phyloP scores from a whole-genome alignment of 1,140 invertebrate genomes.

The Lordiphosa mommai region DNA sequence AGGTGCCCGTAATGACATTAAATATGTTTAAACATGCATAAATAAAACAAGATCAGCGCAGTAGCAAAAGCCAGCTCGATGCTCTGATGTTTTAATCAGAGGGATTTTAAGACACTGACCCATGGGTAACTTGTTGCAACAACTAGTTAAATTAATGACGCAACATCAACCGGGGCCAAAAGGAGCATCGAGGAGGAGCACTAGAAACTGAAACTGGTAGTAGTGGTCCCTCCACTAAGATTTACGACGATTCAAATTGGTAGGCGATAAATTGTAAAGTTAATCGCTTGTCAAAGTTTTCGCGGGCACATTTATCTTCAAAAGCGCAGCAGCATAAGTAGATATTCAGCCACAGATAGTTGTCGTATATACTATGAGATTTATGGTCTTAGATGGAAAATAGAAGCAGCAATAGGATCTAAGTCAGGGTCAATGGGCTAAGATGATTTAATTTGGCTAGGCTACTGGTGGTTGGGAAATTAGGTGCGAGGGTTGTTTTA shows the following conservation, averaged over 20 bases:
- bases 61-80: not conserved
- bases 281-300: constrained; percentile 76
- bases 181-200: not conserved
- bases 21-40: constrained; percentile 78
- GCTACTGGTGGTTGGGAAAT: too few relatives aligned
- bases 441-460: too few relatives aligned
- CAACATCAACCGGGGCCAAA: constrained; percentile 48
- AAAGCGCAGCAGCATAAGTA: constrained; percentile 12
- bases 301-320: constrained; percentile 67
- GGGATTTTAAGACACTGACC: constrained; percentile 54
- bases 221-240: constrained; percentile 28
- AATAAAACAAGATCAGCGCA: constrained; percentile 43
- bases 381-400: not conserved
- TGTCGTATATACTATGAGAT: constrained; percentile 28
- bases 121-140: constrained; percentile 58
- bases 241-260: constrained; percentile 67
- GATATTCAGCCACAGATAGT: constrained; percentile 33
- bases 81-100: constrained; percentile 70
- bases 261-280: constrained; percentile 70
- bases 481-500: too few relatives aligned
- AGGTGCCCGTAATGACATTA: constrained; percentile 71
- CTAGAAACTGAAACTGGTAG: constrained; percentile 8
- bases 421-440: too few relatives aligned
- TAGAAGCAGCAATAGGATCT: not conserved
- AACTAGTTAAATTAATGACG: constrained; percentile 75